Conservation (phyloP, 2,113 vertebrate genomes). For the Colaptes auratus region DNA sequence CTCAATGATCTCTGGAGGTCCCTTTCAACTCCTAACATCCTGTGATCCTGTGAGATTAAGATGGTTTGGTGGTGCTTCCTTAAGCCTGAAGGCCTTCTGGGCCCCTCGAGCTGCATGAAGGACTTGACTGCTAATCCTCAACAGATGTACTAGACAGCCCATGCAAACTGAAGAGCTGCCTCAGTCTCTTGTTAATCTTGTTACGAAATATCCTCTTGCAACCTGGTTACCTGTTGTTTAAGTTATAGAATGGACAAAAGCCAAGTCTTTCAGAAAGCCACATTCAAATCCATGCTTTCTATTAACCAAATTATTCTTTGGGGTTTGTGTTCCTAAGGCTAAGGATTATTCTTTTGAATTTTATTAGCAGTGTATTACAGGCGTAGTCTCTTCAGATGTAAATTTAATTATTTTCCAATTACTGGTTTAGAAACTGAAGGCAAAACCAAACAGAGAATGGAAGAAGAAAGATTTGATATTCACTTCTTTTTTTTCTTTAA, state of each 20-base stretch:
- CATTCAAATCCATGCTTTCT: neutral
- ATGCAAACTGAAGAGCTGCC: neutral
- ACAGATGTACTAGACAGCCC: neutral
- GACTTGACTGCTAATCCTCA: neutral
- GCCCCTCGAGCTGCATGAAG: accelerated
- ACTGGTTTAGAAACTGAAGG: neutral
- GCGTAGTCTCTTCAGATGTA: neutral
- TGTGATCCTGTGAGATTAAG: too few relatives aligned
- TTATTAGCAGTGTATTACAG: neutral
- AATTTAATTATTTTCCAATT: neutral
- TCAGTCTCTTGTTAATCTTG: neutral
- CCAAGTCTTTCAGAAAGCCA: neutral
- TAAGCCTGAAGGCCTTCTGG: neutral
- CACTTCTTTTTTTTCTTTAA: neutral
- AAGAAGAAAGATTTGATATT: neutral
- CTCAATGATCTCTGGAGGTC: too few relatives aligned
- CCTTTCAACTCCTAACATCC: too few relatives aligned
- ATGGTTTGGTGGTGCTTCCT: neutral
- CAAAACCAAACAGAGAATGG: neutral
- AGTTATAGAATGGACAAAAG: neutral
- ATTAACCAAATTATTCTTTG: neutral
- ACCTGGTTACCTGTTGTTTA: neutral
- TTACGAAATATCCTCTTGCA: neutral
- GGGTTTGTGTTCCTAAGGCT: neutral
- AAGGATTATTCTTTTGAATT: neutral